Conservation (phyloP, 2,113 vertebrate species). For the Chrysemys picta region DNA sequence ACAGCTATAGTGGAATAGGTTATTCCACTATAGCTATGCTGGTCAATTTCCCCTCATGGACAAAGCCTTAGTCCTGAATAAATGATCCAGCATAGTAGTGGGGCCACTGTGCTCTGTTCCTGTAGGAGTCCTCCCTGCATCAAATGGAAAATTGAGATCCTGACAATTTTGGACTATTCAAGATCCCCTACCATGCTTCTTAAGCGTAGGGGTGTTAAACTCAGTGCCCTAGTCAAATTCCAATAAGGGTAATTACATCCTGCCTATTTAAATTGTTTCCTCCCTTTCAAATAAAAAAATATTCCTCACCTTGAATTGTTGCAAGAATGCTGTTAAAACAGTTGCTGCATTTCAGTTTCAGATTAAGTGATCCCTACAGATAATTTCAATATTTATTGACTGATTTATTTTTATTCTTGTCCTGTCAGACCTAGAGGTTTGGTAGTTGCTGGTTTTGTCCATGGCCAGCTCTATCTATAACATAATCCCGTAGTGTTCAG, state of each 20-base stretch:
- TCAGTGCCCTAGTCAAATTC: not conserved
- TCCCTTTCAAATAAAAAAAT: not conserved
- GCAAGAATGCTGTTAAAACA: not conserved
- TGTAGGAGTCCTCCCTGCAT: not conserved
- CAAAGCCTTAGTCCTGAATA: not conserved
- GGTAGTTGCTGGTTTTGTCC: not conserved
- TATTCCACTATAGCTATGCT: not conserved
- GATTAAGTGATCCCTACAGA: not conserved
- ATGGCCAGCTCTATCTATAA: not conserved
- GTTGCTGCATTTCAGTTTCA: not conserved
- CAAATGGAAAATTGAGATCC: not conserved
- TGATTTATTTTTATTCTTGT: not conserved
- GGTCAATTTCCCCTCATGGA: not conserved
- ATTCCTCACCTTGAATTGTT: not conserved
- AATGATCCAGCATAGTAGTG: not conserved
- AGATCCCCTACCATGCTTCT: accelerated
- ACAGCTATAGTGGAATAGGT: not conserved
- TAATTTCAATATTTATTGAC: not conserved
- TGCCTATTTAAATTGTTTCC: not conserved
- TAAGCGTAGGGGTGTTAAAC: not conserved
- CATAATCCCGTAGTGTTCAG: not conserved
- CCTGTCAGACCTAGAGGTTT: not conserved
- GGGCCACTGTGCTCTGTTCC: not conserved
- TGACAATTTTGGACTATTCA: not conserved
- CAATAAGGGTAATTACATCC: not conserved